A percentile compares a stretch with the other conserved stretches of the same genome.
These are phyloP conservation scores for Xestia ashworthii DNA, from an alignment of 2,888 invertebrate species.

Conservation along the genomic window DNA sequence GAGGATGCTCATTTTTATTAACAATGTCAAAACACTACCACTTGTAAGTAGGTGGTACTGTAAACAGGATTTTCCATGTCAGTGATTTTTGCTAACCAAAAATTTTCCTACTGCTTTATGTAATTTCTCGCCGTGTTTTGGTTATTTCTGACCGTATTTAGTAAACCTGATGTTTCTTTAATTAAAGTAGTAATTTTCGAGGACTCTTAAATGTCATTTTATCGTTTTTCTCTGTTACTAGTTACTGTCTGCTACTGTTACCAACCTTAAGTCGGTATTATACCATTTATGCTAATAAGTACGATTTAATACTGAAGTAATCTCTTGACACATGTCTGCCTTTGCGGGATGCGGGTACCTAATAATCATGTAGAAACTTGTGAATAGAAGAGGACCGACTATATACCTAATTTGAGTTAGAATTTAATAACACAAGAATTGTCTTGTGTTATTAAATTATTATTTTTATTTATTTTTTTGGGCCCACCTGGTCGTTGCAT, in stretches of 20 bases:
- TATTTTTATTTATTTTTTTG: too few relatives aligned
- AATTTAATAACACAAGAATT: too few relatives aligned
- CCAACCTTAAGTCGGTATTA: background rate
- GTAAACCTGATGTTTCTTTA: background rate
- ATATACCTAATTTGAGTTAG: too few relatives aligned
- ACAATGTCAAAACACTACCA: background rate
- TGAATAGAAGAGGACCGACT: too few relatives aligned
- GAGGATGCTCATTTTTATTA: background rate
- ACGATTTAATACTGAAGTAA: background rate
- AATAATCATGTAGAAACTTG: too few relatives aligned
- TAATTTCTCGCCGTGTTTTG: background rate
- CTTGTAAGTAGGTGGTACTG: background rate
- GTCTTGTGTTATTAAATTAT: too few relatives aligned
- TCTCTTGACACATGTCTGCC: slow-evolving; percentile 1
- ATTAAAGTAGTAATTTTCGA: background rate
- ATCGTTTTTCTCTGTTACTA: background rate
- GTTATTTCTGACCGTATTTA: background rate
- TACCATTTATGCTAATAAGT: background rate
- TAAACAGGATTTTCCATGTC: background rate
- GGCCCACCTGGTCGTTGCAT: too few relatives aligned
- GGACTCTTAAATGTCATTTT: too few relatives aligned
- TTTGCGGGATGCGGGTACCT: background rate
- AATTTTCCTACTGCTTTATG: background rate
- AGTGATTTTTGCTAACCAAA: background rate
- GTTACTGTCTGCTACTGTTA: too few relatives aligned